Percentiles rank a stretch among this genome's conserved stretches.
phyloP scores from a whole-genome alignment of 2,888 invertebrate genomes.

The Drosophila conformis region DNA sequence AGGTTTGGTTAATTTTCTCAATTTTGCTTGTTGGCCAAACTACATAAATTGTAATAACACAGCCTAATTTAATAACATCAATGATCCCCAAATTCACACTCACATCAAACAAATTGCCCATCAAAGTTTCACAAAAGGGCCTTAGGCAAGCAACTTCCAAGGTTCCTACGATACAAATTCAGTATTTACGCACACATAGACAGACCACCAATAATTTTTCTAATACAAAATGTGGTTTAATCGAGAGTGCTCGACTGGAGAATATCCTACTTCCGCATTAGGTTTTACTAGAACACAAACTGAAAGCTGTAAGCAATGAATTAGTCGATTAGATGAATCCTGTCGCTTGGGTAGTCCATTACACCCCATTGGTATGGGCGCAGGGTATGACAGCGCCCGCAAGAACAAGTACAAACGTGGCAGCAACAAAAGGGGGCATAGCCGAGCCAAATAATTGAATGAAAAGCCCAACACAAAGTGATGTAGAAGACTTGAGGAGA shows the following conservation, averaged over 20 bases:
- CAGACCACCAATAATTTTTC: conserved; percentile 60
- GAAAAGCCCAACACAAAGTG: conserved; percentile 56
- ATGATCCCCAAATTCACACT: conserved; percentile 58
- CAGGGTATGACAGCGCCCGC: conserved; percentile 19
- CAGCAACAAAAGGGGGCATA: conserved; percentile 27
- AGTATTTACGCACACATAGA: conserved; percentile 18
- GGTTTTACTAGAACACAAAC: neutral
- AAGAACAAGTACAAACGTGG: conserved; percentile 18
- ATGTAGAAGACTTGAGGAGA: conserved; percentile 64
- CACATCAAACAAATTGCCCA: conserved; percentile 58
- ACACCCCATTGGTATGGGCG: neutral
- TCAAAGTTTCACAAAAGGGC: conserved; percentile 56
- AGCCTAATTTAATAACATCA: conserved; percentile 43
- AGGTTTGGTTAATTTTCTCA: neutral
- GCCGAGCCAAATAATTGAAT: conserved; percentile 50
- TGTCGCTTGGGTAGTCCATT: neutral
- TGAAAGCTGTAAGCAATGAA: neutral
- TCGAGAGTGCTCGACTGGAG: neutral
- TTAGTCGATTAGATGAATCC: neutral
- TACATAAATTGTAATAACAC: conserved; percentile 12
- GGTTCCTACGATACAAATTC: conserved; percentile 39
- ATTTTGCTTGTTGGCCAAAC: conserved; percentile 4
- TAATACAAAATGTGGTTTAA: conserved; percentile 15
- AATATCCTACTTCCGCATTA: conserved; percentile 3
- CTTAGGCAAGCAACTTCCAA: conserved; percentile 50